Base-by-base conservation (phyloP, 2,797 vertebrate species). In the Lophius americanus region DNA sequence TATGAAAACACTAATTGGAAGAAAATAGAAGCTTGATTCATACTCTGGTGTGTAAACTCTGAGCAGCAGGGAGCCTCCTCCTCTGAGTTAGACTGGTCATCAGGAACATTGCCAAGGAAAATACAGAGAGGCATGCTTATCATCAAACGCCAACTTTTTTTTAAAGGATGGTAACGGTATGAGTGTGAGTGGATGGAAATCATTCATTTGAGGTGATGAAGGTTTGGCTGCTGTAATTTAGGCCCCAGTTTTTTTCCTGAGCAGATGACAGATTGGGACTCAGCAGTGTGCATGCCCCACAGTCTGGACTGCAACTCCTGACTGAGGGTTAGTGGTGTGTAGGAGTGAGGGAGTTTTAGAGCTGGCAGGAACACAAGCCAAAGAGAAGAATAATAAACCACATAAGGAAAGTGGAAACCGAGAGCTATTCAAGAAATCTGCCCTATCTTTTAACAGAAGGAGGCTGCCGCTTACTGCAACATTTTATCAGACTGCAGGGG, bases 351-450 rank as follows among this genome's bases (percentile, higher is more conserved):
- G 85, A 85, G 82, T 77, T 70, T 69, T 85, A 79, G 82, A 84
- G 83, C 82, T 89, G 82, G 89, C 85, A 84, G 64, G 73, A 72
- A 84, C 9, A 59, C 66, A 75, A 76, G 73, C 85, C 88, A 84
- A 86, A 67, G 60, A 78, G 74, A 84, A 84, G 75, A 89, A 89
- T 51, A 90, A 89, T 88, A 91, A 92, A 91, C 86, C 81, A 78
- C 85, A 84, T 6, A 57, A 83, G 85, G 84, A 84, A 85, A 85
- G 70, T 74, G 82, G 84, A 88, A 89, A 88, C 78, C 79, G 66
- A 84, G 72, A 81, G 83, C 74, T 75, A 80, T 64, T 70, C 56
- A 59, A 78, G 78, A 79, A 76, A 79, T 83, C 79, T 81, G 77
- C 62, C 89, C 79, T 77, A 73, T 84, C 75, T 85, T 72, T 78